Base-by-base conservation (phyloP, 2,888 invertebrate species). In the Tuta absoluta region DNA sequence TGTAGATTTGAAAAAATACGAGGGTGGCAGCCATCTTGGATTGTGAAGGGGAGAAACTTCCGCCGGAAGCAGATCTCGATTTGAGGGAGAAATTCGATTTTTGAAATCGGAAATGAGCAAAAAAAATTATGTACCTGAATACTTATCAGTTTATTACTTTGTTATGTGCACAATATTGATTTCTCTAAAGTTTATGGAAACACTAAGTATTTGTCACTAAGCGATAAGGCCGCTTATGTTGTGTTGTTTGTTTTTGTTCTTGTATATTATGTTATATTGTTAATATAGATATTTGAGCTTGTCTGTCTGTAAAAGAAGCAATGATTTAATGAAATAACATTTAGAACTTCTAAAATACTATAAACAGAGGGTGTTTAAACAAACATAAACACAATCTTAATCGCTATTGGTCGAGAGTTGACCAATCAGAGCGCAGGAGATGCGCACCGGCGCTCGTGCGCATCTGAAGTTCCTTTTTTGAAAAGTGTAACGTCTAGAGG, bases 1-100 rank as follows among this genome's bases (percentile, higher is more conserved):
- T 59, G 23, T 41, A 63, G 23, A 60, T 60, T 28, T 69, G 69
- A 73, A 71, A 69, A 67, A 68, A 66, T 63, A 53, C 62, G 73
- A 76, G 76, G 77, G 79, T 74, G 78, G 75, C 65, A 64, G 79
- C 81, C 78, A 80, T 81, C 76, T 82, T 80, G 71, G 66, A 69
- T 75, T 72, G 64, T 67, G 33, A 28, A 72, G 75, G 75, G 76
- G 72, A 76, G 71, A 63, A 33, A 70, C 72, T 71, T 85, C 84
- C 85, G 84, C 63, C 82, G 85, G 85, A 84, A 81, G 69, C 69
- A 66, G 67, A 67, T 63, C 68, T 68, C 66, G 65, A 66, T 72
- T 73, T 72, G 68, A 38, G 60, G 58, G 58, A 49, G 62, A 62
- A 37, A 68, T 68, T 60, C 59, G 66, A 72, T 69, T 68, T 67